A percentile compares a stretch with the other conserved stretches of the same genome.
phyloP scores from a whole-genome alignment of 2,888 invertebrate genomes.

The Copidosoma aretas region DNA sequence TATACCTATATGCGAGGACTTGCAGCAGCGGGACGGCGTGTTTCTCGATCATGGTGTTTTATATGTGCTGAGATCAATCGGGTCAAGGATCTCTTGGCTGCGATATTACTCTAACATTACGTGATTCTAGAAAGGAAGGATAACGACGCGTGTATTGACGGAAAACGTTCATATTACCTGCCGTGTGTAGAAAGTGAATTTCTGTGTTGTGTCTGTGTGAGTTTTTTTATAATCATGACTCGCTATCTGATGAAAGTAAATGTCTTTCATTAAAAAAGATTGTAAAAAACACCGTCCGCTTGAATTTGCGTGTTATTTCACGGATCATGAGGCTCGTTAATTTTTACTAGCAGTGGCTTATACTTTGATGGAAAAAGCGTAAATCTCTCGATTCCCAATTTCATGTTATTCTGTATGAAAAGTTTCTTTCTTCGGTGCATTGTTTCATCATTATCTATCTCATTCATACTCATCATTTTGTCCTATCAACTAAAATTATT shows the following conservation, averaged over 20 bases:
- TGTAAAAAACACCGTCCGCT: no score
- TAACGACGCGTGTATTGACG: conserved; percentile 30
- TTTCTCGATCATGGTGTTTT: conserved; percentile 31
- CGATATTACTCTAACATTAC: conserved; percentile 39
- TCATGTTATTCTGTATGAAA: no score
- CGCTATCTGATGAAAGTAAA: conserved; percentile 30
- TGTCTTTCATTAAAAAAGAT: conserved; percentile 4
- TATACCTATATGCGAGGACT: not conserved
- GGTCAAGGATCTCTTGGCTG: conserved; percentile 38
- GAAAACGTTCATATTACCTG: conserved; percentile 24
- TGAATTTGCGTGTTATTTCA: no score
- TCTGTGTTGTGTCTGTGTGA: not conserved
- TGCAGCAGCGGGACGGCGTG: conserved; percentile 29
- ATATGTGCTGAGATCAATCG: conserved; percentile 30
- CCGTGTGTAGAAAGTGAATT: conserved; percentile 23
- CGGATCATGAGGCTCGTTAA: no score
- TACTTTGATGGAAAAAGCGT: no score
- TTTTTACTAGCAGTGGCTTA: no score
- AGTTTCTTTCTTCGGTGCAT: no score
- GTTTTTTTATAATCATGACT: conserved; percentile 14
- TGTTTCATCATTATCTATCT: no score
- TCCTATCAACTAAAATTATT: no score
- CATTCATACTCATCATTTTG: no score
- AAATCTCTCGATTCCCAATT: no score
- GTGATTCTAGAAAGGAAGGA: conserved; percentile 42